Evolutionary conservation across 92 coral and sea anemone species (phyloP), one percentile per base, ranked within the genome.

Genomic region (Parazoanthus darwini): DNA sequence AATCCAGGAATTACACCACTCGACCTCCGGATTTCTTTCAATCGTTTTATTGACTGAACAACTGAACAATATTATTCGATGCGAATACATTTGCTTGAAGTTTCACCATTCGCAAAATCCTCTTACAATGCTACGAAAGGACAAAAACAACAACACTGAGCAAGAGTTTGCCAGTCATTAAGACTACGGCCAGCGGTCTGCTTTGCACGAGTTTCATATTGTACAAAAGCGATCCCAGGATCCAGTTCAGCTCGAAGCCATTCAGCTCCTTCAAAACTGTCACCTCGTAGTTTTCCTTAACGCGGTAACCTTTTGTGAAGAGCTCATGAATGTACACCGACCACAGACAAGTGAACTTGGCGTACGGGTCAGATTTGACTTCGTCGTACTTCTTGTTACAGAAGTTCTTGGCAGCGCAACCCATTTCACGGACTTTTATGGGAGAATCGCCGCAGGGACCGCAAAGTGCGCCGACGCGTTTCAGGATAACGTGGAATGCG

Each of bases 311-410:
- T 74, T 74, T 74, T 9, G 23, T 74, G 78, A 90, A 90, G 80
- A 89, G 51, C 51, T 48, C 51, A 11, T 48, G 51, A 48, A 48
- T 48, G 51, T 48, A 48, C 51, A 48, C 51, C 13, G 51, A 48
- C 51, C 51, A 48, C 11, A 48, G 51, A 48, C 51, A 89, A 66
- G 63, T 50, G 23, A 33, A 50, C 74, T 86, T 71, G 39, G 90
- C 87, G 77, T 86, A 72, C 16, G 86, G 86, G 82, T 86, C 68
- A 10, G 54, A 11, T 25, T 58, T 51, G 42, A 86, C 67, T 0
- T 80, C 82, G 16, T 50, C 65, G 82, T 86, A 86, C 2, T 81
- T 59, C 67, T 72, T 79, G 35, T 77, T 44, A 25, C 92, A 89
- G 39, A 77, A 85, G 7, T 44, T 48, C 79, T 48, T 70, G 51